A percentile compares a stretch with the other conserved stretches of the same genome.
Conservation (phyloP, 1,140 invertebrate species). For the Vanessa tameamea region DNA sequence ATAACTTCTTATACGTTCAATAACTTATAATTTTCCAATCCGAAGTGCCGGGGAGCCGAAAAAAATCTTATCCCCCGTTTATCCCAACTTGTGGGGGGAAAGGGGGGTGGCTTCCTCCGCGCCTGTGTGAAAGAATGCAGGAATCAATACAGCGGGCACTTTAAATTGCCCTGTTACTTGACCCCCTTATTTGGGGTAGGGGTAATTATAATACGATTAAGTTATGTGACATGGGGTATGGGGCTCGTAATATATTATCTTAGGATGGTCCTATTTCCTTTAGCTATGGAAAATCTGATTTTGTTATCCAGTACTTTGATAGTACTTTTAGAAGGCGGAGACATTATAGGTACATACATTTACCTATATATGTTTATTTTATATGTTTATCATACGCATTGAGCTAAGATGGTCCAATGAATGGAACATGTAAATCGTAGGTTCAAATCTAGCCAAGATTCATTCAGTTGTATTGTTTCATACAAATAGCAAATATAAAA, state of each 20-base stretch:
- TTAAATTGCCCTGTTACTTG: conserved; percentile 68
- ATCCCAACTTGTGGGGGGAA: conserved; percentile 50
- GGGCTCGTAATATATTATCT: neutral
- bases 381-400: no score
- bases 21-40: conserved; percentile 14
- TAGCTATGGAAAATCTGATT: no score
- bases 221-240: neutral
- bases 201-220: conserved; percentile 24
- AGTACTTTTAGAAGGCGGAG: no score
- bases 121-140: conserved; percentile 78
- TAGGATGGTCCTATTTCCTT: neutral
- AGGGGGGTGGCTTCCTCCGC: conserved; percentile 53
- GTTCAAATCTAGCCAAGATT: no score
- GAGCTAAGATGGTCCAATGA: no score
- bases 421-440: no score
- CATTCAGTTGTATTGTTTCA: no score
- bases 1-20: neutral
- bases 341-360: no score
- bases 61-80: conserved; percentile 61
- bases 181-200: conserved; percentile 48
- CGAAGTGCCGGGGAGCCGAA: conserved; percentile 42
- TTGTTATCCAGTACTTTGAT: no score
- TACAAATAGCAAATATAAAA: no score
- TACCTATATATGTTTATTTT: no score
- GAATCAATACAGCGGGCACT: conserved; percentile 75